Evolutionary conservation across 2,797 vertebrate species (phyloP), one percentile per base, ranked within the genome.

Genomic region (Aselliscus stoliczkanus): DNA sequence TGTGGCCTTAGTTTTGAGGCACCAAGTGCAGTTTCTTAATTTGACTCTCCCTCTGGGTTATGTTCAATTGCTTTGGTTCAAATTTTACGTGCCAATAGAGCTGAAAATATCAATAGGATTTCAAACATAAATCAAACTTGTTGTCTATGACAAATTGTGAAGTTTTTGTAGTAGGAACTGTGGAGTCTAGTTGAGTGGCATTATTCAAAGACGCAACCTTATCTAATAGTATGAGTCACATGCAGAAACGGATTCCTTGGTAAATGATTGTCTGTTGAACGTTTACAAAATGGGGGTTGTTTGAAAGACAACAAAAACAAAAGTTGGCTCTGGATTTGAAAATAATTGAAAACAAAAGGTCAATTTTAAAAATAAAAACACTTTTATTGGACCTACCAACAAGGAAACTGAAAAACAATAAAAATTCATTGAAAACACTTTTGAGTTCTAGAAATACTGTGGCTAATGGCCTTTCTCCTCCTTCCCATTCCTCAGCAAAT

Each of bases 361-460:
- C 88, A 62, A 92, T 84, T 95, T 96, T 42, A 62, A 93, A 95
- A 88, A 92, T 69, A 37, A 95, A 96, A 90, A 73, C n/a, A n/a
- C 15, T 93, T 83, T 70, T 79, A 90, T 92, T 86, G 94, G 64
- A 70, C 88, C 86, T 93, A 80, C 50, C 7, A 77, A 81, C 20
- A 77, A 73, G 62, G 77, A 88, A 94, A 94, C 23, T 58, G 44
- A 93, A 91, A 93, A 94, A 64, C 72, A 90, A 80, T 95, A 75
- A 90, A 86, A 58, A 86, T 81, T 90, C 83, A 95, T 88, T 88
- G 34, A 69, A 88, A 91, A 69, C 42, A 88, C 21, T 75, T 65
- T 54, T 25, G 31, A 80, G 60, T 73, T 83, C 60, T 69, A 83
- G 90, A 90, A 90, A 54, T 31, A 20, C 2, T 7, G 9, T 93